Percentiles rank a stretch among this genome's conserved stretches.
Evolutionary conservation across 2,113 vertebrate genomes (phyloP).

Genomic region (Furnarius figulus): DNA sequence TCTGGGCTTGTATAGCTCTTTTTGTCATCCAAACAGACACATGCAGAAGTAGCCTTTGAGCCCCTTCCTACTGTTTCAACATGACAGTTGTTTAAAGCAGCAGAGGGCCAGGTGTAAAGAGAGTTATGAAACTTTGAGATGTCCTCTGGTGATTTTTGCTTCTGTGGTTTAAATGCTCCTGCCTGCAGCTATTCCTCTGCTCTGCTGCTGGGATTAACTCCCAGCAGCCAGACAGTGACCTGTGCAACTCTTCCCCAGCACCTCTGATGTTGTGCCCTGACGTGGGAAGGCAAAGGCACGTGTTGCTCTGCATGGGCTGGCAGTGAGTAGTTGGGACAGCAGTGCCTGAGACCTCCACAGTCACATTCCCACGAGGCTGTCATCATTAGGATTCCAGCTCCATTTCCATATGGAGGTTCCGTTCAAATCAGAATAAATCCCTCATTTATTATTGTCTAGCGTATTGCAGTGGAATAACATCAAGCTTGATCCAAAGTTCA

Average conservation of each 20-base stretch:
- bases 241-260: rapidly evolving
- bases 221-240: not conserved
- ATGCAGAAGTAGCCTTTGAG: not conserved
- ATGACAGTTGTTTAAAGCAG: not conserved
- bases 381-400: not conserved
- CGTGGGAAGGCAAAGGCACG: not conserved
- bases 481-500: not conserved
- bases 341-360: not conserved
- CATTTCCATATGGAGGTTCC: rapidly evolving
- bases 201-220: not conserved
- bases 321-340: not conserved
- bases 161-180: not conserved
- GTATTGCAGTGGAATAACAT: not conserved
- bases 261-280: not conserved
- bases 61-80: not conserved
- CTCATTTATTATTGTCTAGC: not conserved
- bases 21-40: not conserved
- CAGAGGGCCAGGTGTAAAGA: not conserved
- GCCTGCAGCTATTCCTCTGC: not conserved
- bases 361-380: not conserved
- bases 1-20: not conserved
- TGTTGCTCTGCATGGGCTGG: not conserved
- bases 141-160: not conserved
- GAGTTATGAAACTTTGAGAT: not conserved
- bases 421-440: not conserved